Evolutionary conservation across 2,797 vertebrate species (phyloP), one percentile per base, ranked within the genome.

Genomic region (Bradypus variegatus): DNA sequence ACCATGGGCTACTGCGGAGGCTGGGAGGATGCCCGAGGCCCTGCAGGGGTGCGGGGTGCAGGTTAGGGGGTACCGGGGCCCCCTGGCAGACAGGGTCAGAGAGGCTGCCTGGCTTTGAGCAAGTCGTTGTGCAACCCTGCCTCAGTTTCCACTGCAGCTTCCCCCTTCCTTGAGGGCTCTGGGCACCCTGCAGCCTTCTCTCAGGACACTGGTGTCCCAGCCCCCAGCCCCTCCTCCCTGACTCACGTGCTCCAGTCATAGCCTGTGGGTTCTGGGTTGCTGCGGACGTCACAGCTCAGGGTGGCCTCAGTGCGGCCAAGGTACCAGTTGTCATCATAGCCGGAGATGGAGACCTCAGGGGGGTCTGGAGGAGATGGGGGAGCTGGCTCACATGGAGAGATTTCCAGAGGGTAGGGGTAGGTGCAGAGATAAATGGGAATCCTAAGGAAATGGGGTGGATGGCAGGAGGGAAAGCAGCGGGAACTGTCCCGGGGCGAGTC

Each of bases 321-420:
- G 86, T 98, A 98, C 98, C 98, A 99, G 95, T 99, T 98, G 92
- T 98, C 97, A 77, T 99, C 98, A 15, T 98, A 99, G 81, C 98
- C 98, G 0, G 95, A 93, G 50, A 99, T 98, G 78, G 96, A 92
- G 86, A 98, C 98, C 94, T 97, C 94, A 0, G 98, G 98, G 60
- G 97, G 90, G 85, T 98, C 98, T 99, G 95, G 36, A 73, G 75
- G 60, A 89, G 67, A 78, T 2, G 21, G 23, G 33, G 27, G 14
- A 0, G 41, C 2, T 29, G 79, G 38, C n/a, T 95, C 36, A 96
- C 82, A 41, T 1, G 10, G 4, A 78, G 31, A 33, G 79, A 29
- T 36, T 58, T 48, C 72, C 62, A 81, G 55, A 65, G 2, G 3
- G 8, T 48, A 5, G 3, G 16, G 36, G 60, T 4, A 53, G 12